Conservation (phyloP, 2,888 invertebrate genomes). For the Tipula helvola region DNA sequence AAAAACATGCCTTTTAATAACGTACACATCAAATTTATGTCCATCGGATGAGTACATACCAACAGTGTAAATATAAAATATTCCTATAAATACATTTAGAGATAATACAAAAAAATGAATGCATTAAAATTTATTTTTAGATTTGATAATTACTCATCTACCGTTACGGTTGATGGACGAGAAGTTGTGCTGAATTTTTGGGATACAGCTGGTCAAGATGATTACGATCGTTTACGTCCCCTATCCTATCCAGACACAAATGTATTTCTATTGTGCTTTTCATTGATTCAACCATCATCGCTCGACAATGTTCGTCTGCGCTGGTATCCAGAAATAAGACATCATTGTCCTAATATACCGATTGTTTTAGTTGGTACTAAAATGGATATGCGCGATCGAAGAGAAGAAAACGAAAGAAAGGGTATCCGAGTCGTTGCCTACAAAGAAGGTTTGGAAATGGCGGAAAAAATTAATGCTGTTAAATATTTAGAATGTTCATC, state of each 20-base stretch:
- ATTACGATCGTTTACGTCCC: slow-evolving; percentile 91
- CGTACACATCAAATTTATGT: not conserved
- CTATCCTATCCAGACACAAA: slow-evolving; percentile 97
- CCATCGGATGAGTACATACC: not conserved
- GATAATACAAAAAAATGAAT: not conserved
- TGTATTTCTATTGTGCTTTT: slow-evolving; percentile 97
- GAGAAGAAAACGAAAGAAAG: slow-evolving; percentile 91
- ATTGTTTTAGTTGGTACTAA: slow-evolving; percentile 98
- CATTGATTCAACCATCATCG: slow-evolving; percentile 95
- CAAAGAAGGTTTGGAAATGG: slow-evolving; percentile 93
- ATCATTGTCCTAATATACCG: slow-evolving; percentile 97
- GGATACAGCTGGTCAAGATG: slow-evolving; percentile 84
- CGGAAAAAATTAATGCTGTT: slow-evolving; percentile 90
- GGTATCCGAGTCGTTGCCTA: slow-evolving; percentile 97
- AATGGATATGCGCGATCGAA: slow-evolving; percentile 92
- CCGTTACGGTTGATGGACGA: slow-evolving; percentile 98
- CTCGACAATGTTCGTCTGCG: slow-evolving; percentile 99
- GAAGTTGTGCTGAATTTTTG: slow-evolving; percentile 80
- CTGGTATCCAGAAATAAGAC: slow-evolving; percentile 99
- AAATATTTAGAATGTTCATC: slow-evolving; percentile 98
- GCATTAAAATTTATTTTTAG: slow-evolving; percentile 34
- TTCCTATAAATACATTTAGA: not conserved
- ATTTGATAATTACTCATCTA: slow-evolving; percentile 97
- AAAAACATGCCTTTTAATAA: not conserved
- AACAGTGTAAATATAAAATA: not conserved